Evolutionary conservation across 2,888 invertebrate species (phyloP).

Genomic region (Fissipunctia ypsillon): DNA sequence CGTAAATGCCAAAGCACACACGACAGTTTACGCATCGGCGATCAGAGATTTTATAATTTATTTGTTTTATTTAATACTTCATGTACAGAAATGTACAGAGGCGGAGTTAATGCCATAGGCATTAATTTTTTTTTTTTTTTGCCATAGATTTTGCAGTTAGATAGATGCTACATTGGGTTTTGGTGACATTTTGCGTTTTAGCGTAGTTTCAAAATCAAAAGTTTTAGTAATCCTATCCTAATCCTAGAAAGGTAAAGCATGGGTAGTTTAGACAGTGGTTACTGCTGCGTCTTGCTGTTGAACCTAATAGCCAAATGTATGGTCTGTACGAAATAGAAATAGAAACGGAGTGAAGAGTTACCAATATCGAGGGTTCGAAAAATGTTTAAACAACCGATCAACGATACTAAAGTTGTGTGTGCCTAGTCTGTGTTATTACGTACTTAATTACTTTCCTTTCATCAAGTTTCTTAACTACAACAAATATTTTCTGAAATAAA

Average conservation of each 20-base stretch:
- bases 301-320: neutral
- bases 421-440: neutral
- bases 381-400: neutral
- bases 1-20: slow-evolving; percentile 8
- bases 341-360: neutral
- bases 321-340: too few relatives aligned
- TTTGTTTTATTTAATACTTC: too few relatives aligned
- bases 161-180: neutral
- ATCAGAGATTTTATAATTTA: too few relatives aligned
- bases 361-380: neutral
- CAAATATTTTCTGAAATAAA: slow-evolving; percentile 14
- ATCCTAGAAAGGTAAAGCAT: neutral
- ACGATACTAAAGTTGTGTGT: slow-evolving; percentile 17
- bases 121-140: too few relatives aligned
- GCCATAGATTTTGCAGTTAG: neutral
- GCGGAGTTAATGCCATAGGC: too few relatives aligned
- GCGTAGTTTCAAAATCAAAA: neutral
- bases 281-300: neutral
- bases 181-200: neutral
- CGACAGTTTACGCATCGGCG: neutral
- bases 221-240: neutral
- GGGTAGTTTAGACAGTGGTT: too few relatives aligned
- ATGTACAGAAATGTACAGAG: too few relatives aligned
- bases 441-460: neutral
- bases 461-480: neutral